phyloP scores from a whole-genome alignment of 2,113 vertebrate species.

The Crotalus horridus region DNA sequence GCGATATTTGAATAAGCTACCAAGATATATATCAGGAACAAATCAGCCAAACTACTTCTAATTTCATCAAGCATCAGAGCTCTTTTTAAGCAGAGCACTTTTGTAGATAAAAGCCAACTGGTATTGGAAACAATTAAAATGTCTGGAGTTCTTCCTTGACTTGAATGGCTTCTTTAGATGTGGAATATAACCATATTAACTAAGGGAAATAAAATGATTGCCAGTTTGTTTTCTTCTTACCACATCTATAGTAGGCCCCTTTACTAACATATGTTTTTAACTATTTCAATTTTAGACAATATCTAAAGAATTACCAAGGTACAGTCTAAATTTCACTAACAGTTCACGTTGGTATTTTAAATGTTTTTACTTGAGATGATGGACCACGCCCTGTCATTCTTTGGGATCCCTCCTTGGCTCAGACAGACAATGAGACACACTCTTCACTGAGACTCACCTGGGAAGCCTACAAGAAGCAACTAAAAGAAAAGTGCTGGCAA shows the following conservation, averaged over 20 bases:
- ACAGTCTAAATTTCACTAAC: background rate
- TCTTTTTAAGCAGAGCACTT: slow-evolving; percentile 38
- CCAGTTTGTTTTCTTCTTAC: slow-evolving; percentile 36
- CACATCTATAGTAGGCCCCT: slow-evolving; percentile 32
- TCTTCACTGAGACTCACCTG: slow-evolving; percentile 81
- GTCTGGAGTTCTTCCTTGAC: slow-evolving; percentile 43
- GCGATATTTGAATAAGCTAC: background rate
- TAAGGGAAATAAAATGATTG: slow-evolving; percentile 31
- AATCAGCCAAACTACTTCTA: slow-evolving; percentile 5
- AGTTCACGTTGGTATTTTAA: slow-evolving; percentile 15
- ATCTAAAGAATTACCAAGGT: slow-evolving; percentile 15
- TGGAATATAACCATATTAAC: slow-evolving; percentile 49
- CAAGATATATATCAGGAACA: slow-evolving; percentile 9
- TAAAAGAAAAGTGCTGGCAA: slow-evolving; percentile 88
- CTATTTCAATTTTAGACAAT: slow-evolving; percentile 11
- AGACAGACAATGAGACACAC: slow-evolving; percentile 69
- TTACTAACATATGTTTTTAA: slow-evolving; percentile 10
- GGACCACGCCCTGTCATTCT: slow-evolving; percentile 79
- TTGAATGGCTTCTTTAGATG: slow-evolving; percentile 48
- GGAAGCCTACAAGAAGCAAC: slow-evolving; percentile 81
- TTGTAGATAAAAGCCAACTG: slow-evolving; percentile 42
- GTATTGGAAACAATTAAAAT: slow-evolving; percentile 47
- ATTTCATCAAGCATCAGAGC: background rate
- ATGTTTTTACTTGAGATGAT: slow-evolving; percentile 65
- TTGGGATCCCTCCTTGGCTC: slow-evolving; percentile 83